Conservation (phyloP, 2,113 vertebrate genomes). For the Erinaceus europaeus region DNA sequence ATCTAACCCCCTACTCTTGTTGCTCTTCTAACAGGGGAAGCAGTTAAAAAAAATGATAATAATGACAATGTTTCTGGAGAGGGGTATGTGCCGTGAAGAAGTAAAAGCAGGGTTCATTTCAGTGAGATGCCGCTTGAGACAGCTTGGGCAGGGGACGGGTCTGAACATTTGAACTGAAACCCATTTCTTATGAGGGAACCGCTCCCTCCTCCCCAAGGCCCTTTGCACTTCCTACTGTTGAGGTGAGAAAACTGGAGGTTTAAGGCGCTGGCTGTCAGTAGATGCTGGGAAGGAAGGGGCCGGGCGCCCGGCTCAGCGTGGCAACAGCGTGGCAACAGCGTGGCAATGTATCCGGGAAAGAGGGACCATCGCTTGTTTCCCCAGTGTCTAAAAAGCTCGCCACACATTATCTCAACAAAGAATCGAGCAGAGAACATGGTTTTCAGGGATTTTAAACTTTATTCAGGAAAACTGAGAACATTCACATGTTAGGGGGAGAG, state of each 20-base stretch:
- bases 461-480: too few species aligned
- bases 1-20: background rate
- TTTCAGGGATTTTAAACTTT: too few species aligned
- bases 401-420: too few species aligned
- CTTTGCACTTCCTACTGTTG: slow-evolving; percentile 4
- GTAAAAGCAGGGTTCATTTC: background rate
- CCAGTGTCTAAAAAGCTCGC: too few species aligned
- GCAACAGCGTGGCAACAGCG: too few species aligned
- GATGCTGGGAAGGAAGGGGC: too few species aligned
- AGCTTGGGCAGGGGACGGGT: background rate
- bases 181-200: background rate
- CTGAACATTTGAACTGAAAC: slow-evolving; percentile 15
- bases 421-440: too few species aligned
- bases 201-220: background rate
- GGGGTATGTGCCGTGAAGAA: background rate
- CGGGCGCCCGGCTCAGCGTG: too few species aligned
- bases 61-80: background rate
- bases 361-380: too few species aligned
- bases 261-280: too few species aligned
- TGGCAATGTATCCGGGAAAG: too few species aligned
- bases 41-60: background rate
- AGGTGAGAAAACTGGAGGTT: background rate
- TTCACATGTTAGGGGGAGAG: too few species aligned
- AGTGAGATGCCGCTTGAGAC: background rate
- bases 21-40: background rate